Evolutionary conservation across 2,888 invertebrate genomes (phyloP).

Genomic region (Myopa tessellatipennis): DNA sequence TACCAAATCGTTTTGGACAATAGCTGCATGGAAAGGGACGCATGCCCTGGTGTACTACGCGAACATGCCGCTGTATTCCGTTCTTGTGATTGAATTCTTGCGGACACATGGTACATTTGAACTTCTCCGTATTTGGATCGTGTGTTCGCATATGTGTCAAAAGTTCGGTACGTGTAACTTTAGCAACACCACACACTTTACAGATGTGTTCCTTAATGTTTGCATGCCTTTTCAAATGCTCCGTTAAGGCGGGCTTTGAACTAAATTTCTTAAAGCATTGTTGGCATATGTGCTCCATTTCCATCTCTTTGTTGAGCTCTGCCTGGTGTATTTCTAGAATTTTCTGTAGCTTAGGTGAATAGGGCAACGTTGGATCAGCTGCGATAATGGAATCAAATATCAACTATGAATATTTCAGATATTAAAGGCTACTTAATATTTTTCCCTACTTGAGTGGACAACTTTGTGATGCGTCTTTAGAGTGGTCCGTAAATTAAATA

Average conservation of each 20-base stretch:
- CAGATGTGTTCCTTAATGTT: constrained; percentile 61
- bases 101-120: constrained; percentile 60
- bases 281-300: constrained; percentile 53
- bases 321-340: constrained; percentile 38
- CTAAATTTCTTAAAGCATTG: constrained; percentile 60
- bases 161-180: constrained; percentile 62
- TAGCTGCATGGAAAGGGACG: constrained; percentile 57
- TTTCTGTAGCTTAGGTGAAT: constrained; percentile 30
- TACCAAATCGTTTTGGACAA: constrained; percentile 61
- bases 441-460: constrained; percentile 38
- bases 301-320: constrained; percentile 27
- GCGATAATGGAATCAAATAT: not conserved
- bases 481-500: constrained; percentile 42
- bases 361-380: constrained; percentile 15
- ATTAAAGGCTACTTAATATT: not conserved
- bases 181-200: constrained; percentile 60
- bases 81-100: constrained; percentile 63
- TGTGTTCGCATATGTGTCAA: constrained; percentile 62
- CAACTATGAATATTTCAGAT: no score
- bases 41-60: constrained; percentile 62
- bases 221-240: constrained; percentile 62
- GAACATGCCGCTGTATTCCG: constrained; percentile 57
- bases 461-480: constrained; percentile 45
- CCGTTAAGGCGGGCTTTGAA: constrained; percentile 60
- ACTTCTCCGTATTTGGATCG: constrained; percentile 60